These are phyloP conservation scores for Chaetura pelagica DNA, from an alignment of 2,113 vertebrate genomes.

Conservation along the genomic window DNA sequence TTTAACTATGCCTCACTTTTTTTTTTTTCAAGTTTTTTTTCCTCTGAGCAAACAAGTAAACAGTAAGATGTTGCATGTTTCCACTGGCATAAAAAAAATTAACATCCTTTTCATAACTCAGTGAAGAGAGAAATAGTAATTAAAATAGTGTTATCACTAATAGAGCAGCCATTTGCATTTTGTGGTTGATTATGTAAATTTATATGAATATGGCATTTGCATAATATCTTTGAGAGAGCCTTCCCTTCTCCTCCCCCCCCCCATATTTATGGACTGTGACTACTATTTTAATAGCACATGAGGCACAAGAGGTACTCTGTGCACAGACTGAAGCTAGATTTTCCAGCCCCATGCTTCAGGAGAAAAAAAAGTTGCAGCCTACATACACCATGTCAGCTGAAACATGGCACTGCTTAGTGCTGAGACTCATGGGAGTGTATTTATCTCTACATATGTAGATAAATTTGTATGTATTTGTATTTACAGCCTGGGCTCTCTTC, in stretches of 20 bases:
- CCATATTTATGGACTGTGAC: not conserved
- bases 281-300: not conserved
- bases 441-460: not conserved
- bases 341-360: not conserved
- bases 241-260: not conserved
- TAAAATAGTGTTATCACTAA: conserved; percentile 50
- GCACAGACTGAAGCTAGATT: not conserved
- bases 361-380: not conserved
- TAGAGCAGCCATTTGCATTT: not conserved
- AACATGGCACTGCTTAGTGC: not conserved
- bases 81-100: conserved; percentile 13
- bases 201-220: not conserved
- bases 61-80: not conserved
- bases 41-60: not conserved
- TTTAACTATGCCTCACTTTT: not conserved
- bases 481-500: not conserved
- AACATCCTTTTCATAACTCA: conserved; percentile 5
- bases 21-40: not conserved
- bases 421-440: fast-evolving
- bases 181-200: conserved; percentile 28
- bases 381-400: not conserved
- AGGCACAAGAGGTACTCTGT: not conserved
- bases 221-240: not conserved
- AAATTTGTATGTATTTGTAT: not conserved
- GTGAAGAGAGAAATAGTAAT: conserved; percentile 44